Evolutionary conservation across 2,113 vertebrate species (phyloP).

Genomic region (Pedionomus torquatus): DNA sequence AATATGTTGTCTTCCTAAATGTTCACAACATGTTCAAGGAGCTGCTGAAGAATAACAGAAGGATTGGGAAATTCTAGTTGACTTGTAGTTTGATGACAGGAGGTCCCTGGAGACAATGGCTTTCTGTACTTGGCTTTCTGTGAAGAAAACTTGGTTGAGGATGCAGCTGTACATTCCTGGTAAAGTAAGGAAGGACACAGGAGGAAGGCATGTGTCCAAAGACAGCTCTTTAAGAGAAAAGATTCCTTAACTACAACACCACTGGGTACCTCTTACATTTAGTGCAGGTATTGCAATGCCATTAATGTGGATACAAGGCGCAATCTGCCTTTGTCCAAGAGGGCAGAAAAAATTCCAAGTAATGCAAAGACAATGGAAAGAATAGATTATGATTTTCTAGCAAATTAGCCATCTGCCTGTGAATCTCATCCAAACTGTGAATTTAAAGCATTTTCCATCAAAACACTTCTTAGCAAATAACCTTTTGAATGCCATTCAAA

Average conservation of each 20-base stretch:
- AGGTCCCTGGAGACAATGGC: no score
- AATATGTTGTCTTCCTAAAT: not conserved
- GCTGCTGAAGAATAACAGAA: not conserved
- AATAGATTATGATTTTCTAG: not conserved
- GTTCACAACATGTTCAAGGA: not conserved
- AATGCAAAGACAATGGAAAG: not conserved
- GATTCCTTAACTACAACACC: not conserved
- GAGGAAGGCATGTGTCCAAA: not conserved
- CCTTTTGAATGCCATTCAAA: not conserved
- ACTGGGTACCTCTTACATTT: not conserved
- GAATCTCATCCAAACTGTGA: not conserved
- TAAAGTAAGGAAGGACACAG: not conserved
- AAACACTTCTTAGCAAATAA: not conserved
- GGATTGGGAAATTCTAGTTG: not conserved
- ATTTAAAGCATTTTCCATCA: not conserved
- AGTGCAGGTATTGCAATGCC: not conserved
- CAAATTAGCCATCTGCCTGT: not conserved
- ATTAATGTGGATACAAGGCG: no score
- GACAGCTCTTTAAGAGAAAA: not conserved
- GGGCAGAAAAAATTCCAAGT: not conserved
- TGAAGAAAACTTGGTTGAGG: not conserved
- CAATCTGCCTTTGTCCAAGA: not conserved
- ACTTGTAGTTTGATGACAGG: not conserved
- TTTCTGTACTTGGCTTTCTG: not conserved
- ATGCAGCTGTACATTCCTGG: not conserved